Percentiles rank a stretch among this genome's conserved stretches.
phyloP scores from a whole-genome alignment of 2,113 vertebrate species.

The Lota lota region DNA sequence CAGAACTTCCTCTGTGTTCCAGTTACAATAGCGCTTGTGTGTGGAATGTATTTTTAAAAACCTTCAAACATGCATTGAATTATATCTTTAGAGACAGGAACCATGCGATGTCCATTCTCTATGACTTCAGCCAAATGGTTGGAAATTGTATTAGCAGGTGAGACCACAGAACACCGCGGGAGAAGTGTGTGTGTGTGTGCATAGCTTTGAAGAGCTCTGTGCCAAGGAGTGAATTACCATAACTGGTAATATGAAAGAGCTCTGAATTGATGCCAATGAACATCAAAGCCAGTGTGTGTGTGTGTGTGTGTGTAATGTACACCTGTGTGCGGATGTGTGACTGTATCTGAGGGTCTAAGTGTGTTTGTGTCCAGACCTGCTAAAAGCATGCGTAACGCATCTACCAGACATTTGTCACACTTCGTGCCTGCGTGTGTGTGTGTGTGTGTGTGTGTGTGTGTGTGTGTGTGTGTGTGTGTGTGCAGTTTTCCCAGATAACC shows the following conservation, averaged over 20 bases:
- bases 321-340: not conserved
- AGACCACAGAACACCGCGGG: slow-evolving; percentile 17
- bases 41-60: too few species aligned
- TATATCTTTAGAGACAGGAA: too few species aligned
- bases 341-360: slow-evolving; percentile 6
- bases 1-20: too few species aligned
- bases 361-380: slow-evolving; percentile 31
- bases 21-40: too few species aligned
- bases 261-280: slow-evolving; percentile 35
- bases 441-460: slow-evolving; percentile 6
- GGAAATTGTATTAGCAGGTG: slow-evolving; percentile 35
- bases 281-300: slow-evolving; percentile 48
- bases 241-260: slow-evolving; percentile 56
- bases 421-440: slow-evolving; percentile 11
- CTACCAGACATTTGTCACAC: slow-evolving; percentile 54
- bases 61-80: too few species aligned
- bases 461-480: slow-evolving; percentile 24
- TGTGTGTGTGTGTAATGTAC: not conserved
- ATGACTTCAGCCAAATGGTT: not conserved
- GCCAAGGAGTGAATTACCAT: slow-evolving; percentile 59
- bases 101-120: too few species aligned
- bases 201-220: slow-evolving; percentile 56
- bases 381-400: slow-evolving; percentile 40
- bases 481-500: slow-evolving; percentile 33
- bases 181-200: slow-evolving; percentile 36